A percentile compares a stretch with the other conserved stretches of the same genome.
Conservation (phyloP, 2,888 invertebrate genomes). For the Limnephilus auricula region DNA sequence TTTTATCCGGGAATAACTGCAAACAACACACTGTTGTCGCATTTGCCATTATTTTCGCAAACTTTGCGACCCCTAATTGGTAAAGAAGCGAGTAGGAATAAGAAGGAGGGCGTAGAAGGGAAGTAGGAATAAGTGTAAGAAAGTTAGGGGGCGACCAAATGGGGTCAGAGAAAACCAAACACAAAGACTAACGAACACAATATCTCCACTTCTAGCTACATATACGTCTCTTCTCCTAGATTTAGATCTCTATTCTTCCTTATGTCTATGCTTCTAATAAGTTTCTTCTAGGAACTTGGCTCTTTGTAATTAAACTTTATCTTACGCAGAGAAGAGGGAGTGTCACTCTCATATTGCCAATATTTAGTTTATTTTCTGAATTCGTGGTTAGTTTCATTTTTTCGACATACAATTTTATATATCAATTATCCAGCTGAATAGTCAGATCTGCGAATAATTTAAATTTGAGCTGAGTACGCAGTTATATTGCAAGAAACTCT, state of each 20-base stretch:
- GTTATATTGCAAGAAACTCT: too few relatives aligned
- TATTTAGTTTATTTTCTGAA: too few relatives aligned
- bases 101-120: neutral
- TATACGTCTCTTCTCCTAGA: neutral
- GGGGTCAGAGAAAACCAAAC: neutral
- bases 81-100: neutral
- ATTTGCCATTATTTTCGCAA: constrained; percentile 2
- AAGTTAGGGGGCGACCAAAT: neutral
- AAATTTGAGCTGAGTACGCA: too few relatives aligned
- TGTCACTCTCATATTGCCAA: neutral
- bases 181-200: constrained; percentile 2
- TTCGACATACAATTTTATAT: too few relatives aligned
- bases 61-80: neutral
- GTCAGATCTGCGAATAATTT: too few relatives aligned
- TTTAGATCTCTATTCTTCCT: neutral
- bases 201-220: neutral
- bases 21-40: neutral
- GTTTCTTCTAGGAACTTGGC: neutral
- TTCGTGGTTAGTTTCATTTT: too few relatives aligned
- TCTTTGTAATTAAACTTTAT: neutral
- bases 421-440: too few relatives aligned
- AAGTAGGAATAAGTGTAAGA: neutral
- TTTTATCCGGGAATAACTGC: neutral
- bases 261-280: neutral
- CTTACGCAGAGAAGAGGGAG: neutral